Evolutionary conservation across 2,888 invertebrate genomes (phyloP).

Genomic region (Caradrina clavipalpis): DNA sequence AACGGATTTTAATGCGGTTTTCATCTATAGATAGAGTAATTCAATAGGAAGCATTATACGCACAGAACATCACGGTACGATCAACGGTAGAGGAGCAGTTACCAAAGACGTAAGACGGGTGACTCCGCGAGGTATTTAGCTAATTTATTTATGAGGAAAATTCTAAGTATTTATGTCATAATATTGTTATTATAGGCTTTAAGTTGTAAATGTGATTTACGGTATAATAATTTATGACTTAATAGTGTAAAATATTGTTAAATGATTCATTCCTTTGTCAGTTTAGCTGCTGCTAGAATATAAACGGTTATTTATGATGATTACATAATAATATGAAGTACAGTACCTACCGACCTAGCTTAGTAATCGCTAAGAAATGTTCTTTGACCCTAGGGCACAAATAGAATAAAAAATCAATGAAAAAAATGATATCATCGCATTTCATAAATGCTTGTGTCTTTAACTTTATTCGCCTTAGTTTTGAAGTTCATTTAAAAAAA

Average conservation of each 20-base stretch:
- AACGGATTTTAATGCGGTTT: too few species aligned
- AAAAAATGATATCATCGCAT: too few species aligned
- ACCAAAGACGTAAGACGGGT: too few species aligned
- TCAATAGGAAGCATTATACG: too few species aligned
- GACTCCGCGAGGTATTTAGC: too few species aligned
- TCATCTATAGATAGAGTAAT: too few species aligned
- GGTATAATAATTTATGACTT: slow-evolving; percentile 26
- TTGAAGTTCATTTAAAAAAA: too few species aligned
- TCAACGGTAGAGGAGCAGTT: too few species aligned
- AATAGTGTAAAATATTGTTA: slow-evolving; percentile 29
- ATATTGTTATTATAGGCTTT: background rate
- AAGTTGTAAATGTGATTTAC: slow-evolving; percentile 40
- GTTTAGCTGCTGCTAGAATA: slow-evolving; percentile 28
- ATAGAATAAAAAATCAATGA: background rate
- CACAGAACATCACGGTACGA: too few species aligned
- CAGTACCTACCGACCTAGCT: background rate
- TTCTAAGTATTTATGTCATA: background rate
- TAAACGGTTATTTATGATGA: slow-evolving; percentile 33
- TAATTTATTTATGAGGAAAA: too few species aligned
- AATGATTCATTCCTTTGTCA: slow-evolving; percentile 63
- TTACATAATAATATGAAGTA: slow-evolving; percentile 33
- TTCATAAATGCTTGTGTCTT: too few species aligned
- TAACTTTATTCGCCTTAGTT: too few species aligned
- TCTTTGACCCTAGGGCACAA: background rate
- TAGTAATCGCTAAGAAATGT: slow-evolving; percentile 19